These are phyloP conservation scores for Proteles cristata DNA, from an alignment of 2,113 vertebrate species.

Conservation along the genomic window DNA sequence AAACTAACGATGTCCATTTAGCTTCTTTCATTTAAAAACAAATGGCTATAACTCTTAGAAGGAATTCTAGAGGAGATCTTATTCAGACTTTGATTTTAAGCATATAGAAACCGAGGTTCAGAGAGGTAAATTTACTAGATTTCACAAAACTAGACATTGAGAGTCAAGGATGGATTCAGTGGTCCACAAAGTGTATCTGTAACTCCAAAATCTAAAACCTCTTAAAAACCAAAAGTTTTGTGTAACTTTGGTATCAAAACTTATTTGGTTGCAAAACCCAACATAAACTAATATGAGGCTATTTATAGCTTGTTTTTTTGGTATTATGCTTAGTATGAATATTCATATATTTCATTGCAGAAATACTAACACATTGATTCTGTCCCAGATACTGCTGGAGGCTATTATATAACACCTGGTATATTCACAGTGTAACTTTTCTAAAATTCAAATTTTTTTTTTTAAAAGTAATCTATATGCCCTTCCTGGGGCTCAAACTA, in stretches of 20 bases:
- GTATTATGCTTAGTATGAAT: slow-evolving; percentile 6
- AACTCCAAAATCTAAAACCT: slow-evolving; percentile 23
- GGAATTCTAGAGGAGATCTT: background rate
- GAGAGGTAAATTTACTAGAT: background rate
- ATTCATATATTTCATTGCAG: slow-evolving; percentile 23
- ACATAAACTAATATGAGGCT: background rate
- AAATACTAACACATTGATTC: slow-evolving; percentile 19
- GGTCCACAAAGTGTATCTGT: background rate
- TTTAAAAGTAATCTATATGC: background rate
- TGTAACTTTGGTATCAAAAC: background rate
- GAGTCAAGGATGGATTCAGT: background rate
- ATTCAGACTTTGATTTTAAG: slow-evolving; percentile 22
- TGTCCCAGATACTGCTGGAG: background rate
- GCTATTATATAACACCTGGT: background rate
- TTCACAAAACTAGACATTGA: background rate
- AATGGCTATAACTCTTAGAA: background rate
- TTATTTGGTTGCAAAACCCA: slow-evolving; percentile 4
- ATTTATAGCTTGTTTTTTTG: background rate
- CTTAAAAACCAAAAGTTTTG: background rate
- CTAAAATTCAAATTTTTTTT: slow-evolving; percentile 27
- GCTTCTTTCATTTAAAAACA: slow-evolving; percentile 49
- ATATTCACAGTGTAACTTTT: background rate
- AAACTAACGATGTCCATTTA: background rate
- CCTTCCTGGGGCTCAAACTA: background rate
- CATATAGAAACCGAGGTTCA: background rate